These are phyloP conservation scores for Pasiphila rectangulata DNA, from an alignment of 2,888 invertebrate species.

Conservation along the genomic window DNA sequence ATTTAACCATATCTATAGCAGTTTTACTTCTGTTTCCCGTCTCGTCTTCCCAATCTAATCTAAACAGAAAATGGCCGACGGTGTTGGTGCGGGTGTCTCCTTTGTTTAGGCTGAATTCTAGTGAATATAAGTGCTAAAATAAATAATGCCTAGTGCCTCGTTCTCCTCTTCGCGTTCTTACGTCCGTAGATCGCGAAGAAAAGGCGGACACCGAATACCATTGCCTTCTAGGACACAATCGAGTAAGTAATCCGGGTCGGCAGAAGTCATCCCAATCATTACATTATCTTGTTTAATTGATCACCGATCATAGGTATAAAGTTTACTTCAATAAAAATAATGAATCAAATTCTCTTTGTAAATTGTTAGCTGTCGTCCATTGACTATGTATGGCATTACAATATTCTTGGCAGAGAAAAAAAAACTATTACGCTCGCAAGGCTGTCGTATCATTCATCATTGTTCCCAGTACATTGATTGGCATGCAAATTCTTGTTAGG, in stretches of 20 bases:
- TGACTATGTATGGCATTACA: conserved; percentile 1
- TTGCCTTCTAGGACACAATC: conserved; percentile 90
- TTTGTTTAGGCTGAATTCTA: conserved; percentile 87
- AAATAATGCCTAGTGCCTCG: conserved; percentile 96
- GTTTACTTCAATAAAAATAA: neutral
- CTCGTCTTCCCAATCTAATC: conserved; percentile 77
- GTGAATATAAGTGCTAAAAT: conserved; percentile 78
- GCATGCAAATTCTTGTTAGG: conserved; percentile 58
- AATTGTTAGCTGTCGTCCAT: conserved; percentile 6
- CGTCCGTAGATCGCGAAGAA: conserved; percentile 94
- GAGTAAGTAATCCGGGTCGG: conserved; percentile 85
- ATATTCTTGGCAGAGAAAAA: conserved; percentile 30
- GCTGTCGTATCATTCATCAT: conserved; percentile 58
- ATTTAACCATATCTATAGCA: conserved; percentile 56
- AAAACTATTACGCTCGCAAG: conserved; percentile 39
- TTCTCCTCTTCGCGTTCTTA: conserved; percentile 96
- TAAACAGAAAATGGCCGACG: conserved; percentile 91
- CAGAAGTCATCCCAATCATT: conserved; percentile 62
- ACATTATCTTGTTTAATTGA: conserved; percentile 37
- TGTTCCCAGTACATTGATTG: conserved; percentile 60
- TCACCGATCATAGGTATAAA: conserved; percentile 30
- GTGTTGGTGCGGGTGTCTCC: conserved; percentile 89
- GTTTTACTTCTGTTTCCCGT: conserved; percentile 65
- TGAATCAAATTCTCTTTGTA: neutral
- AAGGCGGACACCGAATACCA: conserved; percentile 93